phyloP scores from a whole-genome alignment of 2,888 invertebrate species.

The Melanophora roralis region DNA sequence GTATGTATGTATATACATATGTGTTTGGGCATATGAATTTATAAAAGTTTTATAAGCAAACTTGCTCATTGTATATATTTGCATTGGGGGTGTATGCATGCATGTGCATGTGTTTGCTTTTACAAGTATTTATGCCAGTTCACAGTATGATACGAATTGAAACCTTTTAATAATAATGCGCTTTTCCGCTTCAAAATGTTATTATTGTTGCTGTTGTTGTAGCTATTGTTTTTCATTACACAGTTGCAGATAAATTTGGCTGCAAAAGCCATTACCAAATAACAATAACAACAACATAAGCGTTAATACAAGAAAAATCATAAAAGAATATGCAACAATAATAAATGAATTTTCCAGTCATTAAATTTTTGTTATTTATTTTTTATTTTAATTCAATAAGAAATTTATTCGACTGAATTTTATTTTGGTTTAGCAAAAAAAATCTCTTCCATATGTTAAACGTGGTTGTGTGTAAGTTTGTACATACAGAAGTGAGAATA shows the following conservation, averaged over 20 bases:
- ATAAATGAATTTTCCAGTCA: conserved; percentile 60
- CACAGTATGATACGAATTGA: conserved; percentile 44
- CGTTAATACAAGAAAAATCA: neutral
- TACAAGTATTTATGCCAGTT: conserved; percentile 43
- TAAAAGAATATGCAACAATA: conserved; percentile 11
- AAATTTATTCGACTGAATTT: conserved; percentile 13
- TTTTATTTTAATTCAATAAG: conserved; percentile 53
- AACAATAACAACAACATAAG: conserved; percentile 15
- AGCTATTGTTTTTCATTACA: conserved; percentile 21
- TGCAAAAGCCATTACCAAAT: neutral
- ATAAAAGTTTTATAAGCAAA: neutral
- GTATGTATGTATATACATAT: conserved; percentile 10
- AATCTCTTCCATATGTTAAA: too few relatives aligned
- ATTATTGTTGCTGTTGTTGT: conserved; percentile 52
- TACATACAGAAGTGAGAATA: neutral
- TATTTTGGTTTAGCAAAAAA: neutral
- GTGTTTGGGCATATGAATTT: neutral
- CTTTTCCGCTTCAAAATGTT: conserved; percentile 61
- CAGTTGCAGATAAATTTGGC: conserved; percentile 27
- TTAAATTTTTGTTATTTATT: conserved; percentile 49
- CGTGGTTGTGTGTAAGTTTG: neutral
- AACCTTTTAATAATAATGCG: conserved; percentile 60
- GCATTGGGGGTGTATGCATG: neutral
- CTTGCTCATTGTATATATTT: neutral
- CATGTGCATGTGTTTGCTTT: conserved; percentile 12